Conservation (phyloP, 2,113 vertebrate genomes). For the Heteronetta atricapilla region DNA sequence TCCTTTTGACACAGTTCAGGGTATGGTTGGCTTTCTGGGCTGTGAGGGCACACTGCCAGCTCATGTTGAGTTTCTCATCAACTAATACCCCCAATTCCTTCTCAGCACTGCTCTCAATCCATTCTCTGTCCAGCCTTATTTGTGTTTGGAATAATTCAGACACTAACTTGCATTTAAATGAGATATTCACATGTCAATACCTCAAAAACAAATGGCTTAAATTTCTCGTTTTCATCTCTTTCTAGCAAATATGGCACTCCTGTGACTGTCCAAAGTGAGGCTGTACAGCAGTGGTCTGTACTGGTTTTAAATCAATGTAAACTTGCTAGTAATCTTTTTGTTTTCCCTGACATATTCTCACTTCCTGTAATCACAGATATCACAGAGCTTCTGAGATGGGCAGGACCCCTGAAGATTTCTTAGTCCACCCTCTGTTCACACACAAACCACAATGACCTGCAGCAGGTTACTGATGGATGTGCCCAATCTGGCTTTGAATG, state of each 20-base stretch:
- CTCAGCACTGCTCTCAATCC: too few relatives aligned
- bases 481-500: background rate
- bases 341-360: background rate
- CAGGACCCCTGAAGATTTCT: background rate
- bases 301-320: background rate
- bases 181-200: background rate
- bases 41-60: background rate
- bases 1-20: background rate
- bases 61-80: background rate
- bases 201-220: background rate
- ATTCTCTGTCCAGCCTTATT: too few relatives aligned
- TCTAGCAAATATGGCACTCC: background rate
- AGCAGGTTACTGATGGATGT: background rate
- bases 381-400: fast-evolving
- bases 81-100: too few relatives aligned
- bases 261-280: background rate
- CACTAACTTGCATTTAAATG: background rate
- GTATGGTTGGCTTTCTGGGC: background rate
- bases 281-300: background rate
- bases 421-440: background rate
- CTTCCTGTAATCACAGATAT: background rate
- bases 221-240: background rate
- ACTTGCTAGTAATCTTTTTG: background rate
- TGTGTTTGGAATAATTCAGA: background rate
- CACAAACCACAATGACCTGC: background rate